phyloP scores from a whole-genome alignment of 2,113 vertebrate species.

The Ptyas mucosa region DNA sequence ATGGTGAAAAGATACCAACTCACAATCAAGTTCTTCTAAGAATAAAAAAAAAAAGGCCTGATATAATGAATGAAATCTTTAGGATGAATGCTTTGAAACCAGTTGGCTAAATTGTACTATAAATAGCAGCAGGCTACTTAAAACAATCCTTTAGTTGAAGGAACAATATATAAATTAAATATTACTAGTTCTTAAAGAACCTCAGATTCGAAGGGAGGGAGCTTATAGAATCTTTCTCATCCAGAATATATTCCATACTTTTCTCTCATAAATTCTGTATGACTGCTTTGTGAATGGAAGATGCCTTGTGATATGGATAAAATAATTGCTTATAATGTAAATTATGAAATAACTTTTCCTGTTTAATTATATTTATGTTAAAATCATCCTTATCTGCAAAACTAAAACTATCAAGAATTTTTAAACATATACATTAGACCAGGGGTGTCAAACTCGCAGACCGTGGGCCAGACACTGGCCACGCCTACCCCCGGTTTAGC shows the following conservation, averaged over 20 bases:
- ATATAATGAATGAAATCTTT: background rate
- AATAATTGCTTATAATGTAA: background rate
- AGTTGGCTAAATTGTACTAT: background rate
- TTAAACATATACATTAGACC: background rate
- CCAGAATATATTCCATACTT: background rate
- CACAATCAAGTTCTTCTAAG: background rate
- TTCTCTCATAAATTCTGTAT: background rate
- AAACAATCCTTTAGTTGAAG: background rate
- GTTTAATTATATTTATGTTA: background rate
- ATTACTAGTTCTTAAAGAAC: background rate
- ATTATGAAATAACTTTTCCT: background rate
- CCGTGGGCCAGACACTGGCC: no score
- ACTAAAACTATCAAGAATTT: background rate
- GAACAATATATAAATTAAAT: background rate
- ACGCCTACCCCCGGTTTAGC: no score
- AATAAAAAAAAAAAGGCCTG: background rate
- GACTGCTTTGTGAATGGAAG: background rate
- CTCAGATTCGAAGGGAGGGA: background rate
- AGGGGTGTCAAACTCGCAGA: no score
- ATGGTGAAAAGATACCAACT: background rate
- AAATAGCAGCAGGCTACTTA: background rate
- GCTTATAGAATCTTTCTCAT: background rate
- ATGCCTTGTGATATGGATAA: background rate
- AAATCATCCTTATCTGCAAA: background rate
- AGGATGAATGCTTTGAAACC: background rate